These are phyloP conservation scores for Falco punctatus DNA, from an alignment of 2,113 vertebrate species.

Conservation along the genomic window DNA sequence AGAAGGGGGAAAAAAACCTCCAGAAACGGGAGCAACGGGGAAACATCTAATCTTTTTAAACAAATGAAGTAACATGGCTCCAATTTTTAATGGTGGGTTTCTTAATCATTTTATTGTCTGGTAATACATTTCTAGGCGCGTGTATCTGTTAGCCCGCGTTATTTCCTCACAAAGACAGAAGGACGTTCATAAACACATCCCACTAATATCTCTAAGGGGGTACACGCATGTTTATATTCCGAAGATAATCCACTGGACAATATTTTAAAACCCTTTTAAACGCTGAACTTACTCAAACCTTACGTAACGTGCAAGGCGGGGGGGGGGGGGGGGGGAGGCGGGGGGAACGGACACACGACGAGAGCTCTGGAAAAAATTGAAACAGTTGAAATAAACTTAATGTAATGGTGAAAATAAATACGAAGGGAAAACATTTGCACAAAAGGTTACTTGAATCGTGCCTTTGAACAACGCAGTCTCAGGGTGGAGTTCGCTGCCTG, in stretches of 20 bases:
- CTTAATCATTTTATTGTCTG: slow-evolving; percentile 49
- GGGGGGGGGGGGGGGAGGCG: not conserved
- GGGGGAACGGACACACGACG: not conserved
- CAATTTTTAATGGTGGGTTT: slow-evolving; percentile 42
- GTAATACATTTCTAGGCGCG: not conserved
- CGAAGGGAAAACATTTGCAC: slow-evolving; percentile 54
- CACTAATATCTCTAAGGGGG: not conserved
- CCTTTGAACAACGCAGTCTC: not conserved
- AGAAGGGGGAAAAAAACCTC: not conserved
- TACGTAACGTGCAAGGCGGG: not conserved
- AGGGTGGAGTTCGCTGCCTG: not conserved
- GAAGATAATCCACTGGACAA: not conserved
- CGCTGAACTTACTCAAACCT: not conserved
- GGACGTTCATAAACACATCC: not conserved
- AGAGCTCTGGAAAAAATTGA: not conserved
- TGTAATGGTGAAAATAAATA: slow-evolving; percentile 49
- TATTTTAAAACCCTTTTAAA: slow-evolving; percentile 1
- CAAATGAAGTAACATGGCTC: slow-evolving; percentile 51
- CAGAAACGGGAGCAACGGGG: slow-evolving; percentile 52
- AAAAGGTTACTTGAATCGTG: slow-evolving; percentile 46
- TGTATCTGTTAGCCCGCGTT: not conserved
- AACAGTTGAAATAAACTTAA: slow-evolving; percentile 28
- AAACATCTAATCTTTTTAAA: slow-evolving; percentile 64
- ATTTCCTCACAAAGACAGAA: not conserved
- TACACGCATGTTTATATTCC: not conserved